phyloP scores from a whole-genome alignment of 1,140 invertebrate species.

The Pseudomyrmex sp. region DNA sequence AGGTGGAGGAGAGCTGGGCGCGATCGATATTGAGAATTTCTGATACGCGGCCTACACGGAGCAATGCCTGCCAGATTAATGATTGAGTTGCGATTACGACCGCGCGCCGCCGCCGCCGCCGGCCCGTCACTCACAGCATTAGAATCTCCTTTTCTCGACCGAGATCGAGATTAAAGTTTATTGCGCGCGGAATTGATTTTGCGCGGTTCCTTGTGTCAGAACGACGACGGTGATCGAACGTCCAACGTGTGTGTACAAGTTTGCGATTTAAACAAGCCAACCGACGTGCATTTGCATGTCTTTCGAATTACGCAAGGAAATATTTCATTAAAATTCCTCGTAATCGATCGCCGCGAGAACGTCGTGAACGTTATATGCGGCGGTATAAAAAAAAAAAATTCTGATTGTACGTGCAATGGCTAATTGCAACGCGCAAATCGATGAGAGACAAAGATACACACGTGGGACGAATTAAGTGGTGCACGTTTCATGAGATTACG shows the following conservation, averaged over 20 bases:
- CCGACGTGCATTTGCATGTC: constrained; percentile 26
- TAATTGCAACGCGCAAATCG: background rate
- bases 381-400: background rate
- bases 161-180: constrained; percentile 78
- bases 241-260: constrained; percentile 54
- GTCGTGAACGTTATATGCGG: constrained; percentile 2
- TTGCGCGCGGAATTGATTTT: constrained; percentile 76
- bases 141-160: constrained; percentile 68
- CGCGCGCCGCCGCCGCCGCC: constrained; percentile 18
- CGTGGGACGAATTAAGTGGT: constrained; percentile 39
- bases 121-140: constrained; percentile 72
- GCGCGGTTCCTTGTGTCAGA: constrained; percentile 60
- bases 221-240: constrained; percentile 63
- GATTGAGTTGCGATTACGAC: constrained; percentile 72
- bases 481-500: constrained; percentile 9
- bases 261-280: constrained; percentile 3
- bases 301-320: constrained; percentile 22
- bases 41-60: constrained; percentile 68
- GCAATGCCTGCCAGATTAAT: constrained; percentile 77
- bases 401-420: background rate
- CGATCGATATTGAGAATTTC: constrained; percentile 74
- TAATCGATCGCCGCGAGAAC: constrained; percentile 58
- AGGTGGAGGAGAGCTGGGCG: constrained; percentile 40
- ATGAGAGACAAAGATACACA: constrained; percentile 26
- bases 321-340: constrained; percentile 50